Percentiles rank a stretch among this genome's conserved stretches.
phyloP scores from a whole-genome alignment of 2,888 invertebrate genomes.

The Phania funesta region DNA sequence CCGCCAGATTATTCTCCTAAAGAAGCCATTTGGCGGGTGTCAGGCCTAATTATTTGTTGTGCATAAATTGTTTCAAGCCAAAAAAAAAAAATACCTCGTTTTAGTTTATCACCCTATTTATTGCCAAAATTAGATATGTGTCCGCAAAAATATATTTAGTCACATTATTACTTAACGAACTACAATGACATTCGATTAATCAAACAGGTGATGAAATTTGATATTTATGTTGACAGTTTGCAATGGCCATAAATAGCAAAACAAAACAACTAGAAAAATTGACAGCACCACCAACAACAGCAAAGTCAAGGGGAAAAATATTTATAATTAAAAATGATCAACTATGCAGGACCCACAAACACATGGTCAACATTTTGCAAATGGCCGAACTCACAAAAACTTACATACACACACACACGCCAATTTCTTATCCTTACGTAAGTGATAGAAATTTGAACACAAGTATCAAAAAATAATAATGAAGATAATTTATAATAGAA shows the following conservation, averaged over 20 bases:
- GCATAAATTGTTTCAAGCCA: neutral
- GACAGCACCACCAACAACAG: neutral
- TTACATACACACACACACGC: neutral
- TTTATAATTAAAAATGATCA: constrained; percentile 22
- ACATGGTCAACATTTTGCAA: constrained; percentile 6
- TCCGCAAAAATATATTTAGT: neutral
- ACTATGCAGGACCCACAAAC: constrained; percentile 5
- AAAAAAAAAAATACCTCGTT: neutral
- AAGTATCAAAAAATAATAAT: constrained; percentile 10
- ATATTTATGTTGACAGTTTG: constrained; percentile 51
- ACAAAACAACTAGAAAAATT: neutral
- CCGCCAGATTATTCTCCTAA: no score
- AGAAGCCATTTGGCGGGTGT: no score
- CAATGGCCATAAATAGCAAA: constrained; percentile 24
- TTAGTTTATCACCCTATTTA: constrained; percentile 3
- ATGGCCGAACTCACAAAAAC: neutral
- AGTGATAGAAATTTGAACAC: neutral
- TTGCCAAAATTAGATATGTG: constrained; percentile 8
- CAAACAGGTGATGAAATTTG: constrained; percentile 54
- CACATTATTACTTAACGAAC: constrained; percentile 23
- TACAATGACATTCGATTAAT: constrained; percentile 46
- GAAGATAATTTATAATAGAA: constrained; percentile 16
- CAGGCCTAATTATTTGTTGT: no score
- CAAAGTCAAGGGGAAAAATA: neutral
- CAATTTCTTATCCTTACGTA: neutral